A percentile compares a stretch with the other conserved stretches of the same genome.
Evolutionary conservation across 2,797 vertebrate species (phyloP).

Genomic region (Pseudopleuronectes americanus): DNA sequence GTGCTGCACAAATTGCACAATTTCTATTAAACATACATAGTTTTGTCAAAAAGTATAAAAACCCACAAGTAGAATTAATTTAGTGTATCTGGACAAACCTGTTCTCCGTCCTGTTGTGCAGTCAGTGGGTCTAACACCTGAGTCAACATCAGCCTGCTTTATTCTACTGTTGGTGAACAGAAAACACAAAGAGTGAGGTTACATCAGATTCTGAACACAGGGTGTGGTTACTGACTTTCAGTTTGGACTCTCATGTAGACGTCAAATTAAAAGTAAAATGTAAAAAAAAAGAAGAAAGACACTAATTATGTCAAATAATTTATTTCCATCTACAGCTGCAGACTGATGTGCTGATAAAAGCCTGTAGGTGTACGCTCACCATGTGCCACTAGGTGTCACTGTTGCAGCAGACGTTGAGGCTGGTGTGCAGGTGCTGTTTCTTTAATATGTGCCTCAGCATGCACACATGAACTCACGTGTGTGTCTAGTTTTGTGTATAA

Average conservation of each 20-base stretch:
- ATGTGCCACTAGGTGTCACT: conserved; percentile 73
- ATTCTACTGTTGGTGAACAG: conserved; percentile 55
- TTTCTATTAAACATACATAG: neutral
- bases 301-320: too few relatives aligned
- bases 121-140: conserved; percentile 41
- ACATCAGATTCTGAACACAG: conserved; percentile 20
- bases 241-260: neutral
- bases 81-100: conserved; percentile 67
- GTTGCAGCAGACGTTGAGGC: conserved; percentile 65
- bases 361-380: neutral
- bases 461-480: neutral
- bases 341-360: too few relatives aligned
- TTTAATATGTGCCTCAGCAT: neutral
- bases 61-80: neutral
- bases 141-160: conserved; percentile 48
- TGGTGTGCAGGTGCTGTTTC: neutral
- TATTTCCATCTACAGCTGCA: too few relatives aligned
- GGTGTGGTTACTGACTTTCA: neutral
- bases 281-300: neutral
- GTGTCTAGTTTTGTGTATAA: neutral
- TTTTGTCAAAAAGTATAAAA: neutral
- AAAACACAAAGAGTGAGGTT: conserved; percentile 34
- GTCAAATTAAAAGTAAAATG: neutral
- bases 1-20: neutral
- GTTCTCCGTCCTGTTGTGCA: conserved; percentile 47